Conservation (phyloP, 2,888 invertebrate genomes). For the Operophtera brumata region DNA sequence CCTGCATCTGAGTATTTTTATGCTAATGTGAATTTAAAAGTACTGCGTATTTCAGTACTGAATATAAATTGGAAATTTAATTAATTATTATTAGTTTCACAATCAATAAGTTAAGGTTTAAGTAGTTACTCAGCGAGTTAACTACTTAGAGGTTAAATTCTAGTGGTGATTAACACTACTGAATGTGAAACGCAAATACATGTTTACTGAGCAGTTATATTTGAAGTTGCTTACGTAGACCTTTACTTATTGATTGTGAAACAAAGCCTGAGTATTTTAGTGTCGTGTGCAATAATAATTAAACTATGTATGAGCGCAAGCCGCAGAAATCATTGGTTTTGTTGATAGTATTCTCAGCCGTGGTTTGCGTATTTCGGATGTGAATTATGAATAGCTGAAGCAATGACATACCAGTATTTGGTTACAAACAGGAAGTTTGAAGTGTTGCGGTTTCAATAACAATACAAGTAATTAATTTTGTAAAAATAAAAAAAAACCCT, state of each 20-base stretch:
- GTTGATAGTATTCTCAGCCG: neutral
- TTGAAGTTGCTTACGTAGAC: no score
- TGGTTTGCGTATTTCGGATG: neutral
- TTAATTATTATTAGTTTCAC: no score
- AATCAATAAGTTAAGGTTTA: no score
- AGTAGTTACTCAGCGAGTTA: no score
- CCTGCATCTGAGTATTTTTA: neutral
- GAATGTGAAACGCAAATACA: no score
- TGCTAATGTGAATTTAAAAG: neutral
- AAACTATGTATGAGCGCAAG: neutral
- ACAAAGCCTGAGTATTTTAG: neutral
- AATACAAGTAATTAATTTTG: no score
- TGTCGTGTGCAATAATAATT: neutral
- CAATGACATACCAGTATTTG: neutral
- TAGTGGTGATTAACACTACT: no score
- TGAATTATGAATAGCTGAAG: neutral
- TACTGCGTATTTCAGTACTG: neutral
- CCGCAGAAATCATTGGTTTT: neutral
- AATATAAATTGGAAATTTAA: neutral
- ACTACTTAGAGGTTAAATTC: no score
- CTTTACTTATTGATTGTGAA: no score
- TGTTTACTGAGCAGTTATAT: no score
- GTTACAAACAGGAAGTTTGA: constrained; percentile 1
- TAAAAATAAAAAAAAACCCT: no score
- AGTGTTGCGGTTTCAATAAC: neutral